Base-by-base conservation (phyloP, 2,797 vertebrate genomes). In the Pseudotriccus pelzelni region DNA sequence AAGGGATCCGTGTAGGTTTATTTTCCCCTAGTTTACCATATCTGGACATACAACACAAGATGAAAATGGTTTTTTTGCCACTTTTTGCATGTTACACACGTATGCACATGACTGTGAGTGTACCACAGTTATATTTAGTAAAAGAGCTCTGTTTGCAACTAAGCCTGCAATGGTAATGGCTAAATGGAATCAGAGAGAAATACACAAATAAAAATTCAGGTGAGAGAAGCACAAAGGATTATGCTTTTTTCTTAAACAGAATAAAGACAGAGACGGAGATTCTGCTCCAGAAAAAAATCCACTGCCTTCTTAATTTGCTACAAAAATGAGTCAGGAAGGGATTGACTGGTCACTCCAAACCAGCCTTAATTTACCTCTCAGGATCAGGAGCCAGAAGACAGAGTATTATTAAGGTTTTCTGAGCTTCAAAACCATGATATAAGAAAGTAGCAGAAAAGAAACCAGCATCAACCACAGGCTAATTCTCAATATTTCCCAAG, bases 41-140 rank as follows among this genome's bases (percentile, higher is more conserved):
- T 56, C 52, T 87, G 43, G 37, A 85, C 8, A 66, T 14, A 15
- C 4, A 64, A 62, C 8, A 39, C 8, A 58, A 77, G 36, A 59
- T 7, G 7, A 47, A 74, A 70, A 77, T 13, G 16, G 4, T 1
- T 0, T 25, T 12, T 64, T 20, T 41, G 14, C 34, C n/a, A 44
- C 7, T 72, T 44, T 66, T 79, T 37, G 39, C 28, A 47, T 0
- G 2, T 47, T 76, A 82, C 7, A 58, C 1, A 0, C 3, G 9
- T 23, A 34, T 20, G 14, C 27, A 67, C n/a, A 50, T 12, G 68
- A 50, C 36, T 12, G 2, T 10, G 12, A 41, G 41, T 11, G 32
- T 5, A 78, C 19, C 28, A 19, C 41, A 78, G 25, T 68, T 24
- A 56, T 2, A 24, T n/a, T 36, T 30, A 68, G 34, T 49, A 72